Evolutionary conservation across 2,797 vertebrate species (phyloP), one percentile per base, ranked within the genome.

Genomic region (Fundulus diaphanus): DNA sequence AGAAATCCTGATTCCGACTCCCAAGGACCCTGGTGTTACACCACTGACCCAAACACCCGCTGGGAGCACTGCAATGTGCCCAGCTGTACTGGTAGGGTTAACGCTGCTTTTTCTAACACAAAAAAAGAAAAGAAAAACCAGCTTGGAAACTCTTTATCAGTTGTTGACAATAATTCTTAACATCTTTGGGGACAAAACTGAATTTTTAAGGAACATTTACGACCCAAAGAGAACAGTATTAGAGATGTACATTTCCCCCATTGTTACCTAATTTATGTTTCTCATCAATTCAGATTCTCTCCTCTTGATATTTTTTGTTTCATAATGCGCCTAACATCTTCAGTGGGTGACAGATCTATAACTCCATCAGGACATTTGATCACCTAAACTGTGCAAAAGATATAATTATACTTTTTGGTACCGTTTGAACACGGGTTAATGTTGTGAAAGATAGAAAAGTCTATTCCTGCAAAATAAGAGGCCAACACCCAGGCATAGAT

Each of bases 1-100:
- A 95, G 98, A 82, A 99, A 99, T 89, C 98, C 98, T 0, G 97
- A 99, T 31, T 27, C 0, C 0, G 97, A 98, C 44, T 1, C 0
- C 0, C 63, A 82, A 0, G 98, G 98, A 15, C 97, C 97, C 20
- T 99, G 98, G 98, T 99, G 98, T 79, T 99, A 99, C 86, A 99
- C 98, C 44, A 96, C 87, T 0, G 94, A 98, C 77, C 63, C 81
- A 0, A 0, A 3, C 0, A 88, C 78, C 27, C 96, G 98, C 92
- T 99, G 82, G 90, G 97, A 98, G 82, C 88, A 91, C 92, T 99
- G 98, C 29, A 76, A 87, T 15, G 87, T 98, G n/a, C 76, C 93
- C 0, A 94, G 96, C 77, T 99, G 98, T 84, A 96, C 95, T 85
- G 97, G 98, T 99, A 69, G 78, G 42, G 61, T 3, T 35, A 0